Percentiles rank a stretch among this genome's conserved stretches.
These are phyloP conservation scores for Maniola jurtina DNA, from an alignment of 1,140 invertebrate genomes.

Conservation along the genomic window DNA sequence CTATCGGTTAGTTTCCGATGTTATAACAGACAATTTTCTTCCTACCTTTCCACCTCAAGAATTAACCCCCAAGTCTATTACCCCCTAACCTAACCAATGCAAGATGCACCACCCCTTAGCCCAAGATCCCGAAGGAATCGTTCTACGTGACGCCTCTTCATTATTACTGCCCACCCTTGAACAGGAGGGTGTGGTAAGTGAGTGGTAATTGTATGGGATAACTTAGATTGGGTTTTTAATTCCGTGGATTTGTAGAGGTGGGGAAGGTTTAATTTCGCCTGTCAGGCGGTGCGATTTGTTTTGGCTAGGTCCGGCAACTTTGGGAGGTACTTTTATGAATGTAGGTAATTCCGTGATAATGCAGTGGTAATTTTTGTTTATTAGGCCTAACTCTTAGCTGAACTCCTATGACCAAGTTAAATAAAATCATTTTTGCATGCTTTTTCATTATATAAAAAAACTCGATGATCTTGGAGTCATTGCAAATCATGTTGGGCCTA, in stretches of 20 bases:
- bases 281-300: constrained; percentile 15
- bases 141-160: constrained; percentile 37
- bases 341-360: no score
- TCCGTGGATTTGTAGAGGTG: constrained; percentile 46
- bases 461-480: no score
- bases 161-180: constrained; percentile 47
- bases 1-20: neutral
- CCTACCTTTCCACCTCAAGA: constrained; percentile 29
- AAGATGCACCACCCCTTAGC: constrained; percentile 40
- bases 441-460: no score
- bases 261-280: constrained; percentile 28
- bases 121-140: constrained; percentile 38
- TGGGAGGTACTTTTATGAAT: neutral
- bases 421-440: no score
- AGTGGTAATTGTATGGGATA: constrained; percentile 71
- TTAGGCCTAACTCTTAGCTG: no score
- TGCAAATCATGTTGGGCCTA: no score
- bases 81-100: constrained; percentile 39
- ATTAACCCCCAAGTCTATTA: constrained; percentile 42
- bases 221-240: constrained; percentile 75
- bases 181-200: constrained; percentile 61
- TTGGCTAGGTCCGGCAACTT: neutral
- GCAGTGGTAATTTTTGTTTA: no score
- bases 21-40: constrained; percentile 31
- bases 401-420: no score